A percentile compares a stretch with the other conserved stretches of the same genome.
Evolutionary conservation across 2,888 invertebrate genomes (phyloP).

Genomic region (Agelastica alni): DNA sequence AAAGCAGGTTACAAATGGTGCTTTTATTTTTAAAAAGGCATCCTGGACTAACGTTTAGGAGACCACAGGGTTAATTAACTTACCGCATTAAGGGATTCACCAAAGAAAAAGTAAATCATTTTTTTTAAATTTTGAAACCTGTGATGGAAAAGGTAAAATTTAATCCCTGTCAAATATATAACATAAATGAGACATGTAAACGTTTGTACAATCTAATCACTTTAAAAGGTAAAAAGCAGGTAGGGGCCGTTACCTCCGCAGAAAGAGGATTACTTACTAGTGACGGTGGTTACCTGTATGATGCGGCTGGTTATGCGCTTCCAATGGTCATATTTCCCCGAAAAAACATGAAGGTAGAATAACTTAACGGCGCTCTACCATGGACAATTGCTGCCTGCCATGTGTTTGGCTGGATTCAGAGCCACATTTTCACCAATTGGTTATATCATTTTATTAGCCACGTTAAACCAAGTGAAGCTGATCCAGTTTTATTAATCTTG

Average conservation of each 20-base stretch:
- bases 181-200: not conserved
- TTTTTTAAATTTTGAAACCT: constrained; percentile 40
- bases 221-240: not conserved
- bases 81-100: not conserved
- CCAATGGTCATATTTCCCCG: constrained; percentile 29
- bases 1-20: too few species aligned
- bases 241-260: too few species aligned
- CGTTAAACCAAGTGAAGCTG: not conserved
- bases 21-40: too few species aligned
- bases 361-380: constrained; percentile 43
- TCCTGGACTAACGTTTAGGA: not conserved
- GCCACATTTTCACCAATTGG: not conserved
- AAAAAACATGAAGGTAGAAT: constrained; percentile 41
- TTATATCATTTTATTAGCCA: constrained; percentile 5
- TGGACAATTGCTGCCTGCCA: constrained; percentile 35
- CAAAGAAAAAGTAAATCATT: constrained; percentile 34
- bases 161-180: constrained; percentile 1
- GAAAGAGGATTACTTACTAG: too few species aligned
- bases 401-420: constrained; percentile 28
- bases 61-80: not conserved
- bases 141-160: constrained; percentile 32
- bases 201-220: not conserved
- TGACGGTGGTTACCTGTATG: too few species aligned
- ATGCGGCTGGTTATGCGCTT: too few species aligned
- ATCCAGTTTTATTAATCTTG: constrained; percentile 22